A percentile compares a stretch with the other conserved stretches of the same genome.
These are phyloP conservation scores for Palythoa grandis DNA, from an alignment of 92 coral and sea anemone species.

Conservation along the genomic window DNA sequence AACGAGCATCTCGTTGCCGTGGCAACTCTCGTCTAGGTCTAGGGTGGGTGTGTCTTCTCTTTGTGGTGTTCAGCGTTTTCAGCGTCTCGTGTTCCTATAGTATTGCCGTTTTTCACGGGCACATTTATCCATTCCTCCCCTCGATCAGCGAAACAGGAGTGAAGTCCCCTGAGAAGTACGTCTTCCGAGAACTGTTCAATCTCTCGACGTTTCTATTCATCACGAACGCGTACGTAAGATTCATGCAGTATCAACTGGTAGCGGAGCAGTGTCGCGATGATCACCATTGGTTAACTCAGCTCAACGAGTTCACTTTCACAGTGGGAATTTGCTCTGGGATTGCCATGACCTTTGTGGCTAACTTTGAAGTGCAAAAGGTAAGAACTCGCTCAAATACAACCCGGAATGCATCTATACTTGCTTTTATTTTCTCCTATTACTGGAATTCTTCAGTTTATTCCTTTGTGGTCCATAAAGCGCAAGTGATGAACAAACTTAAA, in stretches of 20 bases:
- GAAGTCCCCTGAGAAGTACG: constrained; percentile 77
- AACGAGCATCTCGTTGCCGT: constrained; percentile 15
- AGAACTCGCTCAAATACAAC: neutral
- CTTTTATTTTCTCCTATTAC: too few relatives aligned
- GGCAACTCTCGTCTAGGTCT: constrained; percentile 57
- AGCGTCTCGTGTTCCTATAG: constrained; percentile 71
- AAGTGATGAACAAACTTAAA: too few relatives aligned
- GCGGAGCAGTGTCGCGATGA: constrained; percentile 78
- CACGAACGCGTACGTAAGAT: constrained; percentile 75
- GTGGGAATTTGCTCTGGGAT: constrained; percentile 77
- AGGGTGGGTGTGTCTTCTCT: constrained; percentile 79
- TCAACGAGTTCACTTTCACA: constrained; percentile 72
- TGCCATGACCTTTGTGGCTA: constrained; percentile 84
- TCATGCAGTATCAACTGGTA: constrained; percentile 78
- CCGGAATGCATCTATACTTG: neutral
- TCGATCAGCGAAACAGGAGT: constrained; percentile 88
- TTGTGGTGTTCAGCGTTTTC: constrained; percentile 56
- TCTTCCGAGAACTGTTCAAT: constrained; percentile 75
- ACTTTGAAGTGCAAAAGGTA: constrained; percentile 86
- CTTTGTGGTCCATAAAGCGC: too few relatives aligned
- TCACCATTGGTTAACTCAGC: constrained; percentile 57
- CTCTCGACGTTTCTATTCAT: constrained; percentile 78
- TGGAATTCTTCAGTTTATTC: too few relatives aligned
- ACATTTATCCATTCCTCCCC: constrained; percentile 80
- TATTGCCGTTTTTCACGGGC: constrained; percentile 74